A percentile compares a stretch with the other conserved stretches of the same genome.
phyloP scores from a whole-genome alignment of 2,797 vertebrate genomes.

The Hylomyscus alleni region DNA sequence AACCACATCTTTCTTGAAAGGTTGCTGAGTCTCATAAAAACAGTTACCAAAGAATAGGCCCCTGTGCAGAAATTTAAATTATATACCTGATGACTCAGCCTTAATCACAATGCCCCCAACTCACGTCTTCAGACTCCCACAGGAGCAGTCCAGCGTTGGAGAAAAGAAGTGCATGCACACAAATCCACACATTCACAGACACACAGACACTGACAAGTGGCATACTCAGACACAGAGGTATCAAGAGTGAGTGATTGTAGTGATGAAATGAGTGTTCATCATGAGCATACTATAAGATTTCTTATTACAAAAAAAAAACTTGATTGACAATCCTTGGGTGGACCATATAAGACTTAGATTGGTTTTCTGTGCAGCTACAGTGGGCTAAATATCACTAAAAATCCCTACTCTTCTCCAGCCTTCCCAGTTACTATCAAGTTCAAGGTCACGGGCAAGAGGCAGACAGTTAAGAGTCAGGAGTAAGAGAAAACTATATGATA shows the following conservation, averaged over 20 bases:
- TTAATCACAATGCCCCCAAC: not conserved
- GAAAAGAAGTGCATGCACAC: constrained; percentile 32
- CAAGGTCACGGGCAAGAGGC: not conserved
- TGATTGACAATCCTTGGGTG: not conserved
- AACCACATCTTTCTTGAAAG: constrained; percentile 37
- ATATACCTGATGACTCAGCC: not conserved
- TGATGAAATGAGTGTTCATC: not conserved
- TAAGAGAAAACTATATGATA: constrained; percentile 44
- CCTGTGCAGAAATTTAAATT: not conserved
- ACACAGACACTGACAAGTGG: constrained; percentile 58
- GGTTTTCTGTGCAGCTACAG: not conserved
- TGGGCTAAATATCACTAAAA: not conserved
- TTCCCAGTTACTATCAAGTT: not conserved
- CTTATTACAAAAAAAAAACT: not conserved
- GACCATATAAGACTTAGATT: not conserved
- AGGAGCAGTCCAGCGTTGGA: not conserved
- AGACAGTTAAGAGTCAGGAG: not conserved
- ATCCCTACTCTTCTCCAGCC: not conserved
- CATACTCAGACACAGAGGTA: constrained; percentile 64
- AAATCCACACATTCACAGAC: constrained; percentile 73
- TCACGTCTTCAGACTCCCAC: not conserved
- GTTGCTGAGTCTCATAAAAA: not conserved
- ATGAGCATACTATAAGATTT: constrained; percentile 14
- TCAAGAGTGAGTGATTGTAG: constrained; percentile 38
- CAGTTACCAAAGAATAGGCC: not conserved